Evolutionary conservation across 2,113 vertebrate species (phyloP), one percentile per base, ranked within the genome.

Genomic region (Gavia stellata): DNA sequence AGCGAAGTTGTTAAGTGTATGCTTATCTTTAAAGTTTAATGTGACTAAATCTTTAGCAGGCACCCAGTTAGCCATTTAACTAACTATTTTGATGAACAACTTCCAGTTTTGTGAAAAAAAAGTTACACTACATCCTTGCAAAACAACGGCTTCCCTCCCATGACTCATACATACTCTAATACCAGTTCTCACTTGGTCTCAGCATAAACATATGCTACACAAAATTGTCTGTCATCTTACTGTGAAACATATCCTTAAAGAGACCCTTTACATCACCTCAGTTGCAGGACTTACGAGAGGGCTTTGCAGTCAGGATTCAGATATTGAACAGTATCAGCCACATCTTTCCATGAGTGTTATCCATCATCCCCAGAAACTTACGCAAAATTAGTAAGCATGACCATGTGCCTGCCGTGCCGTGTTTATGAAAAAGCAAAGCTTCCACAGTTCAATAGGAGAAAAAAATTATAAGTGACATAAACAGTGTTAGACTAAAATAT

Each of bases 121-220:
- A 73, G 38, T 49, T 50, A 23, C 25, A 34, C 44, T 14, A 67
- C 13, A 36, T 4, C 79, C 53, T 15, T 47, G 61, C 44, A 53
- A 63, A 84, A 42, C 38, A 59, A 14, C 2, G 8, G 56, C 12
- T 63, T 52, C 50, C n/a, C 19, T 56, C 34, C 33, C 55, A 24
- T 0, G 2, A 20, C 17, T 38, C 29, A n/a, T 7, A n/a, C 14
- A 19, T 21, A 10, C 33, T 45, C 36, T 19, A 33, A 31, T 5
- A 18, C 17, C 74, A 80, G 15, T 13, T 75, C 49, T 74, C 42
- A 36, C 14, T 25, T 8, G 5, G 33, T 9, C 75, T 55, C 61
- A 47, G 7, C 4, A 50, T 34, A 65, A 74, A 40, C 5, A 42
- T 10, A 16, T 0, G 8, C 14, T 21, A 11, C 4, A 36, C 7